A percentile compares a stretch with the other conserved stretches of the same genome.
Conservation (phyloP, 2,113 vertebrate species). For the Antechinus stuartii region DNA sequence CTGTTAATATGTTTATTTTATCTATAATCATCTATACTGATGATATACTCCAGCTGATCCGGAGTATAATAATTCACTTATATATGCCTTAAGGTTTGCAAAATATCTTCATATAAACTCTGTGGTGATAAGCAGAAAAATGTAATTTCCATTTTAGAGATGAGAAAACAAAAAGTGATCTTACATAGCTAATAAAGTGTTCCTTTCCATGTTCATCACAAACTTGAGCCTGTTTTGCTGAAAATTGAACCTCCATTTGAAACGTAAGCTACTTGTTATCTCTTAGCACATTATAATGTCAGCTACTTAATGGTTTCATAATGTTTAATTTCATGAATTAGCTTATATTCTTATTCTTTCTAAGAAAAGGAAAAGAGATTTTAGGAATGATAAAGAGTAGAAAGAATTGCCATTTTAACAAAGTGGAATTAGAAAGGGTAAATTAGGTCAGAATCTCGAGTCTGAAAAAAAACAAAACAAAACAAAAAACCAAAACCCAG, state of each 20-base stretch:
- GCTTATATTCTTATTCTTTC: slow-evolving; percentile 30
- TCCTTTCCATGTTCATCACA: not conserved
- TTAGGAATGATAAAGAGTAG: slow-evolving; percentile 13
- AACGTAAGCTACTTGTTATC: not conserved
- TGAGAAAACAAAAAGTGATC: not conserved
- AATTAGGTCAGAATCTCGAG: slow-evolving; percentile 6
- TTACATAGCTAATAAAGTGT: not conserved
- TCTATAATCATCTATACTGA: not conserved
- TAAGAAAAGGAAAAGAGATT: slow-evolving; percentile 17
- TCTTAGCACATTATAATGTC: not conserved
- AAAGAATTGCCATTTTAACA: not conserved
- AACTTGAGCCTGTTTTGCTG: not conserved
- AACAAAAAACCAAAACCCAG: not conserved
- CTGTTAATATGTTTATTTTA: not conserved
- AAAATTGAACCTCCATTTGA: not conserved
- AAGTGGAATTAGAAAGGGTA: slow-evolving; percentile 4
- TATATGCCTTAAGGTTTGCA: not conserved
- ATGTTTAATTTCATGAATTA: not conserved
- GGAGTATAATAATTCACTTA: not conserved
- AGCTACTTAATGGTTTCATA: slow-evolving; percentile 9
- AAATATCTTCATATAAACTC: not conserved
- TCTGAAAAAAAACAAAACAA: not conserved
- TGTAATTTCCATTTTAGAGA: not conserved
- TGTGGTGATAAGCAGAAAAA: not conserved
- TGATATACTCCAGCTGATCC: not conserved